A percentile compares a stretch with the other conserved stretches of the same genome.
Conservation (phyloP, 2,113 vertebrate species). For the Nothoprocta perdicaria region DNA sequence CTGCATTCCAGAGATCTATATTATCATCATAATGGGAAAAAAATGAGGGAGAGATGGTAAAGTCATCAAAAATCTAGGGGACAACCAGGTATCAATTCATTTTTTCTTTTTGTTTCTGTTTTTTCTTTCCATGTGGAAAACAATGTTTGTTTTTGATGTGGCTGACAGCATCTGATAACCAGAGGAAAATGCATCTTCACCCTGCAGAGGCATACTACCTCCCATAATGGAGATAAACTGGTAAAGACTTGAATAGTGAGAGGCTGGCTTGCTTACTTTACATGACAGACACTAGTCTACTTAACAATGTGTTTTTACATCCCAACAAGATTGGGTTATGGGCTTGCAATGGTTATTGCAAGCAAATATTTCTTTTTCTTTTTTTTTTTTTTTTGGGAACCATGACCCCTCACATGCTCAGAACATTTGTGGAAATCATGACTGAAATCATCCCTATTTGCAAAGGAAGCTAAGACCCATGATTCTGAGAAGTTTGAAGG, state of each 20-base stretch:
- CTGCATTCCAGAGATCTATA: not conserved
- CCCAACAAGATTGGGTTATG: not conserved
- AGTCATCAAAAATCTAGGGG: not conserved
- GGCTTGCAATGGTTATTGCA: not conserved
- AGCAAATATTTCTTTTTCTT: not conserved
- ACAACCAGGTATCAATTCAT: not conserved
- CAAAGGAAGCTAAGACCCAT: not conserved
- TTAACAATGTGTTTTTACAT: not conserved
- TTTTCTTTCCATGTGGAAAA: not conserved
- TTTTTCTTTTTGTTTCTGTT: too few relatives aligned
- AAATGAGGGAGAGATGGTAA: not conserved
- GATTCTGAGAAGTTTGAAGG: not conserved
- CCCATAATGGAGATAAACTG: not conserved
- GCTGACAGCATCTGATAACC: not conserved
- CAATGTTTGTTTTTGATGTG: not conserved
- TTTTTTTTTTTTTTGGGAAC: not conserved
- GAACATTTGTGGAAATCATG: not conserved
- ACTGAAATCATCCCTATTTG: not conserved
- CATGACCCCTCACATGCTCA: not conserved
- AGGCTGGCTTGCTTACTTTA: not conserved
- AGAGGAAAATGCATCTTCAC: not conserved
- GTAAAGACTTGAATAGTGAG: not conserved
- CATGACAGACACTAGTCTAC: not conserved
- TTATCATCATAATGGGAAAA: not conserved
- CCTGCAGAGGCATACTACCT: accelerated